A percentile compares a stretch with the other conserved stretches of the same genome.
Evolutionary conservation across 2,888 invertebrate species (phyloP).

Genomic region (Diloba caeruleocephala): DNA sequence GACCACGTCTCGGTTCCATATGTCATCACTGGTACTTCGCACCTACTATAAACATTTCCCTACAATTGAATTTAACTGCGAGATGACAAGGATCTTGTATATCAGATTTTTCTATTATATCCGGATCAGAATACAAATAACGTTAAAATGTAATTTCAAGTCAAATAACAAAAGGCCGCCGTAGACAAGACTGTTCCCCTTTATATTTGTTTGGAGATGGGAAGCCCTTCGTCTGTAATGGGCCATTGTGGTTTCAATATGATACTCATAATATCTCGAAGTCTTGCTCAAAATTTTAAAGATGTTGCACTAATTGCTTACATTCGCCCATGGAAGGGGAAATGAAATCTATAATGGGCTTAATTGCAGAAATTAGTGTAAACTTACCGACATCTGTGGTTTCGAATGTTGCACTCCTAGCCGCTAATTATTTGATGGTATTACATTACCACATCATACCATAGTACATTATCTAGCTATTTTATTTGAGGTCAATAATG

Average conservation of each 20-base stretch:
- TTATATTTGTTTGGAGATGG: conserved; percentile 30
- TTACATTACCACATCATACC: too few relatives aligned
- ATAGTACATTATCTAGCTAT: too few relatives aligned
- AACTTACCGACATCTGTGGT: too few relatives aligned
- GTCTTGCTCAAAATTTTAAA: conserved; percentile 22
- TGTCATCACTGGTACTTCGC: too few relatives aligned
- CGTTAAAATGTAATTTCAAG: conserved; percentile 11
- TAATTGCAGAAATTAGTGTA: conserved; percentile 6
- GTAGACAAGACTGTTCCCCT: conserved; percentile 28
- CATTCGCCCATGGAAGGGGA: background rate
- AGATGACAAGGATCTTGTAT: background rate
- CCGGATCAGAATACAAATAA: conserved; percentile 12
- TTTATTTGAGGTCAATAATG: too few relatives aligned
- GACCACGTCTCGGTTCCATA: too few relatives aligned
- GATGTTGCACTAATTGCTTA: conserved; percentile 12
- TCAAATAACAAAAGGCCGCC: conserved; percentile 19
- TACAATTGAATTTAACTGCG: conserved; percentile 6
- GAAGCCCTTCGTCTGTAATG: conserved; percentile 26
- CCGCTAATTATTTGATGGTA: background rate
- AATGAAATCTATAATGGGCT: conserved; percentile 4
- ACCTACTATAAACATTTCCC: too few relatives aligned
- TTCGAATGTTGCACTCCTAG: background rate
- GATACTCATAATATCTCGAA: conserved; percentile 20
- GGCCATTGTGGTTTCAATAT: conserved; percentile 38
- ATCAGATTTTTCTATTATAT: background rate